Evolutionary conservation across 2,888 invertebrate species (phyloP).

Genomic region (Cheiracanthium punctorium): DNA sequence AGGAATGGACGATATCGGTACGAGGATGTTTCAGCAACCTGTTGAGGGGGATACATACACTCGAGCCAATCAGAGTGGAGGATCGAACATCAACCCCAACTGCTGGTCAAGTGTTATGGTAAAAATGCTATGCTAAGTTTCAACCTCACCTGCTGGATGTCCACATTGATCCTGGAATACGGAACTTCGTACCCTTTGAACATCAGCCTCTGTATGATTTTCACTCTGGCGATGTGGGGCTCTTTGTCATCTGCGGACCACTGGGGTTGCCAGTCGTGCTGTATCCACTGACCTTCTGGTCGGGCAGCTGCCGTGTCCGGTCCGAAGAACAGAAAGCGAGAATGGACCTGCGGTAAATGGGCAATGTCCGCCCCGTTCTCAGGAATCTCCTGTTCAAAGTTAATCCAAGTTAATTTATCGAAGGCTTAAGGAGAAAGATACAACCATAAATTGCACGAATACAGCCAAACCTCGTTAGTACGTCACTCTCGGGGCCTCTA

Average conservation of each 20-base stretch:
- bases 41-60: no score
- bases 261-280: slow-evolving; percentile 81
- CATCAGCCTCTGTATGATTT: slow-evolving; percentile 81
- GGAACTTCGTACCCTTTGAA: slow-evolving; percentile 79
- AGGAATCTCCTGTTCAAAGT: slow-evolving; percentile 84
- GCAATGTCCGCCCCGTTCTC: slow-evolving; percentile 92
- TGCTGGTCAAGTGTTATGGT: no score
- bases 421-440: no score
- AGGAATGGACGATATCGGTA: no score
- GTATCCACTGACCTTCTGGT: slow-evolving; percentile 77
- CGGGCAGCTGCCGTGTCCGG: slow-evolving; percentile 75
- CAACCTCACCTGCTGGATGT: slow-evolving; percentile 81
- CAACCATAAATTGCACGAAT: no score
- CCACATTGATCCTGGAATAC: slow-evolving; percentile 80
- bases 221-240: slow-evolving; percentile 81
- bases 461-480: no score
- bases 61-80: no score
- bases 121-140: no score
- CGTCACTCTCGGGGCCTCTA: no score
- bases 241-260: slow-evolving; percentile 79
- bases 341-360: slow-evolving; percentile 87
- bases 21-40: no score
- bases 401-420: no score
- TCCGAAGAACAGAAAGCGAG: slow-evolving; percentile 79
- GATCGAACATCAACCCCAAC: no score